Evolutionary conservation across 1,140 invertebrate species (phyloP), one percentile per base, ranked within the genome.

Genomic region (Plectrocnemia conspersa): DNA sequence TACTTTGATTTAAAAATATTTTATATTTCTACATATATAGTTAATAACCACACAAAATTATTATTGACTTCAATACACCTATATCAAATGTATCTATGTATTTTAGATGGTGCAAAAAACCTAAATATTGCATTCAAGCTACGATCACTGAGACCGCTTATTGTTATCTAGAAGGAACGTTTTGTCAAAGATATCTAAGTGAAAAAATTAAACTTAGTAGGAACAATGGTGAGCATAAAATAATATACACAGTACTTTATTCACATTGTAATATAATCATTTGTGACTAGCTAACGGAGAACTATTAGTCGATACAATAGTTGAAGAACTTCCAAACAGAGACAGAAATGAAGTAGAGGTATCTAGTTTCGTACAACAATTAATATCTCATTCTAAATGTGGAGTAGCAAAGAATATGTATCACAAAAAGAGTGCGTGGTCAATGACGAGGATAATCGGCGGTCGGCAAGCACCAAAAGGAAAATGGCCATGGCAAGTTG

Each of bases 401-500:
- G 58, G 58, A 7, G 27, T 61, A 3, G 54, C 49, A 16, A 33
- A 22, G 18, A 61, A 61, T 33, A 3, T 27, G 1, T 45, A 44
- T 7, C 18, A 18, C 11, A 56, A 41, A 36, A 54, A 55, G 23
- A 50, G 23, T 52, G 32, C 52, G 5, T 62, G 64, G 25, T 67
- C 76, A 36, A 80, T 83, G 79, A 66, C 86, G 25, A 80, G 86
- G 58, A 95, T 96, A 22, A 89, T 96, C 36, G 93, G 93, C 0
- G 93, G 93, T 0, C 75, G 80, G 36, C 84, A 88, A 44, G 77
- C 90, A 0, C 68, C 74, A 3, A 83, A 80, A 56, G 86, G 89
- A 7, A 84, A 84, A 64, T 97, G 93, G 93, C 90, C 91, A 0
- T 96, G 93, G 93, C 87, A 93, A 76, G 90, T 94, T 13, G 91